Evolutionary conservation across 2,888 invertebrate genomes (phyloP).

Genomic region (Steinernema carpocapsae): DNA sequence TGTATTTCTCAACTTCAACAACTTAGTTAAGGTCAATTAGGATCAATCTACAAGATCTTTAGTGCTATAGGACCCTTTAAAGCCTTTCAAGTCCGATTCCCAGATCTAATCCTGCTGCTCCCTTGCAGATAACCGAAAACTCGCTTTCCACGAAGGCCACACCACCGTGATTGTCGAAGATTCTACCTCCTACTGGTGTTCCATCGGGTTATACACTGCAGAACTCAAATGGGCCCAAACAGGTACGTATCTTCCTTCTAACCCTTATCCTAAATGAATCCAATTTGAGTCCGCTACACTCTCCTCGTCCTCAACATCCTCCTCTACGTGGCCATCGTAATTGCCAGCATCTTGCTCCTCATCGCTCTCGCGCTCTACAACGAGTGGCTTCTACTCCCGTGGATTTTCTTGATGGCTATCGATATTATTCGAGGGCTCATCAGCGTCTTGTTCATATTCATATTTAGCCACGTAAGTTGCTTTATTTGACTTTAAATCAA

Average conservation of each 20-base stretch:
- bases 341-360: constrained; percentile 63
- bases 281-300: constrained; percentile 58
- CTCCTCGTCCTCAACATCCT: constrained; percentile 59
- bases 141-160: constrained; percentile 57
- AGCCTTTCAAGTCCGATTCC: too few relatives aligned
- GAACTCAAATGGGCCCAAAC: constrained; percentile 62
- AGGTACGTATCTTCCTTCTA: constrained; percentile 45
- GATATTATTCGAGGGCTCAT: constrained; percentile 68
- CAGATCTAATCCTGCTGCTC: too few relatives aligned
- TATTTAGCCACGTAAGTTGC: constrained; percentile 59
- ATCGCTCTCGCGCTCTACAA: constrained; percentile 60
- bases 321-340: constrained; percentile 60
- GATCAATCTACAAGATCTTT: too few relatives aligned
- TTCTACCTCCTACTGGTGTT: constrained; percentile 67
- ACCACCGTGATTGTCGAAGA: constrained; percentile 65
- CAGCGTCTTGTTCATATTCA: constrained; percentile 67
- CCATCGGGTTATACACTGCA: constrained; percentile 68
- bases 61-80: too few relatives aligned
- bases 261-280: constrained; percentile 21
- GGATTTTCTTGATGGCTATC: constrained; percentile 65
- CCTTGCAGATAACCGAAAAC: constrained; percentile 61
- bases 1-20: too few relatives aligned
- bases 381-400: constrained; percentile 63
- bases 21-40: too few relatives aligned
- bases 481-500: not conserved